These are phyloP conservation scores for Trichogramma pretiosum DNA, from an alignment of 1,140 invertebrate species.

Conservation along the genomic window DNA sequence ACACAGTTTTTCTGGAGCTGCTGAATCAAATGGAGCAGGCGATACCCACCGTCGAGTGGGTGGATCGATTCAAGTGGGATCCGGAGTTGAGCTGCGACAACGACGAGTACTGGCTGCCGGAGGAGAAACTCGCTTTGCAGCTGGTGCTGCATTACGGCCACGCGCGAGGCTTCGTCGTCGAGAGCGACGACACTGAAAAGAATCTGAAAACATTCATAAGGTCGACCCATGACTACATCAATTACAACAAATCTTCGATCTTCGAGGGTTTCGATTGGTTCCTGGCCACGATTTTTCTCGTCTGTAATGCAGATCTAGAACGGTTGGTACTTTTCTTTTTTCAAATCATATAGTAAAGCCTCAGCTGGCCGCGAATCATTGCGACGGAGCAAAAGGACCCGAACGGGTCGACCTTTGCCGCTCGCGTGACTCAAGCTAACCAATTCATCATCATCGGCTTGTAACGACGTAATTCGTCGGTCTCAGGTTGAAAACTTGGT, in stretches of 20 bases:
- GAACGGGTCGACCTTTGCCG: neutral
- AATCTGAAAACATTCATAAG: slow-evolving; percentile 35
- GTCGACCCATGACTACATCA: slow-evolving; percentile 32
- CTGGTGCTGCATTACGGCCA: slow-evolving; percentile 33
- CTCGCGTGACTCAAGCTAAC: slow-evolving; percentile 35
- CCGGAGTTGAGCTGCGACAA: slow-evolving; percentile 14
- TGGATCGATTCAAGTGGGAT: slow-evolving; percentile 36
- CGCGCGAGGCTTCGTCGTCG: slow-evolving; percentile 25
- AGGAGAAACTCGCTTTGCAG: slow-evolving; percentile 34
- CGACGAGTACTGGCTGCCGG: slow-evolving; percentile 32
- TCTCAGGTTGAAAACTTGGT: slow-evolving; percentile 46
- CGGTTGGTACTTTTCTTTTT: slow-evolving; percentile 29
- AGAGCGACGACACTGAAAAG: slow-evolving; percentile 21
- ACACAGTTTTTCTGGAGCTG: slow-evolving; percentile 29
- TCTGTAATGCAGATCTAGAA: slow-evolving; percentile 34
- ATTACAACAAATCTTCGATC: slow-evolving; percentile 27
- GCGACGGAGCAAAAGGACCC: neutral
- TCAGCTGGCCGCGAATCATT: slow-evolving; percentile 40
- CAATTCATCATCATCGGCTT: slow-evolving; percentile 38
- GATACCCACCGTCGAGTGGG: slow-evolving; percentile 37
- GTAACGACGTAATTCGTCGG: slow-evolving; percentile 19
- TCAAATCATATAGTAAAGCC: no score
- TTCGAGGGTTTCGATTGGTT: slow-evolving; percentile 42
- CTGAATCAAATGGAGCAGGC: slow-evolving; percentile 40
- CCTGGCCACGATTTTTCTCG: slow-evolving; percentile 35